A percentile compares a stretch with the other conserved stretches of the same genome.
These are phyloP conservation scores for Saccostrea glomerata DNA, from an alignment of 1,140 invertebrate species.

Conservation along the genomic window DNA sequence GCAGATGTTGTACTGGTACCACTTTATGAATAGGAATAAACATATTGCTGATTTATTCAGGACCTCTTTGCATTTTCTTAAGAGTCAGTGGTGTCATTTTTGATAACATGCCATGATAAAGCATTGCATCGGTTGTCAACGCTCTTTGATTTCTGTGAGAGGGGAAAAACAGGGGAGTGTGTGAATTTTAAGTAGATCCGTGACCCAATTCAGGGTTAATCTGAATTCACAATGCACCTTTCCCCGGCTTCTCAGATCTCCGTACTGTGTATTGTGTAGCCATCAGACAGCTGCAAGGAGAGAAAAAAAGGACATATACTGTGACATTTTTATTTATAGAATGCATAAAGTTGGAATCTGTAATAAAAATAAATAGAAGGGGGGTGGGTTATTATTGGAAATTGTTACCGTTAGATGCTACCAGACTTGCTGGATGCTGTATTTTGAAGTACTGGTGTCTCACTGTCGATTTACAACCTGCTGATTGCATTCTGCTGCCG, in stretches of 20 bases:
- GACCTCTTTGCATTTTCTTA: background rate
- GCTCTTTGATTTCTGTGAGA: background rate
- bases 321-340: too few relatives aligned
- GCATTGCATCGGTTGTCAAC: background rate
- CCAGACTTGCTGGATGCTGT: too few relatives aligned
- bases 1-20: too few relatives aligned
- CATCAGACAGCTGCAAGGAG: background rate
- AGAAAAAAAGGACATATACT: background rate
- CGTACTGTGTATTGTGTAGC: background rate
- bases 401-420: too few relatives aligned
- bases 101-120: background rate
- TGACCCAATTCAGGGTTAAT: constrained; percentile 21
- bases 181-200: background rate
- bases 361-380: background rate
- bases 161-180: background rate
- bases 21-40: too few relatives aligned
- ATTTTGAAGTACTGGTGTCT: background rate
- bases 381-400: background rate
- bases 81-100: background rate
- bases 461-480: background rate
- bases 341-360: too few relatives aligned
- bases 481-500: background rate
- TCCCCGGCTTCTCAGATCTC: background rate
- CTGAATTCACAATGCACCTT: constrained; percentile 10
- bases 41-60: too few relatives aligned